These are phyloP conservation scores for Melieria omissa DNA, from an alignment of 2,888 invertebrate species.

Conservation along the genomic window DNA sequence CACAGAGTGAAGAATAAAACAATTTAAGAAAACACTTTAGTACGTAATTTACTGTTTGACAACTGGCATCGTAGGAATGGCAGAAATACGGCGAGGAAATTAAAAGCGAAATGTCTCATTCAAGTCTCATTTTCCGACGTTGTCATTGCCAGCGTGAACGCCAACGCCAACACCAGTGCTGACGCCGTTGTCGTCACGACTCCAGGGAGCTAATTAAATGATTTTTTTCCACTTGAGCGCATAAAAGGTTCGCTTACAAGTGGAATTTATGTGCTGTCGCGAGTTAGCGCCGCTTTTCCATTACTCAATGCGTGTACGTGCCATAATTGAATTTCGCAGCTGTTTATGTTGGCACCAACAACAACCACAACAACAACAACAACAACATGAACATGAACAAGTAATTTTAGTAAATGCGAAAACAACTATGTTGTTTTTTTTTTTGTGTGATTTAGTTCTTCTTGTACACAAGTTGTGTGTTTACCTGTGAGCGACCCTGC, in stretches of 20 bases:
- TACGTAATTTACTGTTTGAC: no score
- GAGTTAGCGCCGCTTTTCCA: not conserved
- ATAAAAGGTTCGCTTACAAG: slow-evolving; percentile 11
- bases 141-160: no score
- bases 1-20: no score
- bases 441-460: not conserved
- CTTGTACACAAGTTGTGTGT: not conserved
- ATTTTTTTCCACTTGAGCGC: slow-evolving; percentile 15
- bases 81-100: no score
- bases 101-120: no score
- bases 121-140: no score
- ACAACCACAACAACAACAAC: no score
- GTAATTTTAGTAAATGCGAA: not conserved
- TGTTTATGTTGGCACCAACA: not conserved
- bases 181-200: not conserved
- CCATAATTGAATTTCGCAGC: not conserved
- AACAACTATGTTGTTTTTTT: no score
- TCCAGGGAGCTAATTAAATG: slow-evolving; percentile 16
- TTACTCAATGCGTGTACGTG: not conserved
- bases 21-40: no score
- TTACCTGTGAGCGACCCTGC: no score
- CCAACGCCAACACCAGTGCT: no score
- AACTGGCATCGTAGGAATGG: no score
- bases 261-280: not conserved
- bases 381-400: not conserved